Conservation (phyloP, 1,140 invertebrate species). For the Xylocopa sonorina region DNA sequence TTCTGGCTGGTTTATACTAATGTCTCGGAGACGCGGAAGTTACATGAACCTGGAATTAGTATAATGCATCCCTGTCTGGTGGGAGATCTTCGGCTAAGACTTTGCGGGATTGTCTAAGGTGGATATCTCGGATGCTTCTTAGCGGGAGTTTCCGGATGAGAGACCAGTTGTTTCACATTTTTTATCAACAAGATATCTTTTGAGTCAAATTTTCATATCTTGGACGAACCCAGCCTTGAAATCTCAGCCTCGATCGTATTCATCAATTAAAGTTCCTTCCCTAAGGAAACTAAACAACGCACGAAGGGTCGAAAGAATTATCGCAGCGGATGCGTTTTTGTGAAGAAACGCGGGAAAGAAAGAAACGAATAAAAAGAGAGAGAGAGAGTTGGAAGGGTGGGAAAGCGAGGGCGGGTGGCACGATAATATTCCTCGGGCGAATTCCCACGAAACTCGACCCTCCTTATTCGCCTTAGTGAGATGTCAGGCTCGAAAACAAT, state of each 20-base stretch:
- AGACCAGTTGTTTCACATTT: no score
- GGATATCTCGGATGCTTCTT: no score
- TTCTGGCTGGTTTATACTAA: conserved; percentile 56
- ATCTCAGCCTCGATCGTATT: no score
- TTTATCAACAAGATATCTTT: no score
- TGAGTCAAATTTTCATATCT: no score
- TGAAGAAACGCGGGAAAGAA: conserved; percentile 12
- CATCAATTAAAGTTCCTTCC: no score
- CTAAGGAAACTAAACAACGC: no score
- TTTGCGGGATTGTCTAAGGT: no score
- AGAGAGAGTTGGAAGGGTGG: neutral
- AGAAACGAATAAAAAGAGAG: neutral
- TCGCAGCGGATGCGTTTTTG: neutral
- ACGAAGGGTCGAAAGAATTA: conserved; percentile 10
- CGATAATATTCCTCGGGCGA: conserved; percentile 67
- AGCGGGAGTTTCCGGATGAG: no score
- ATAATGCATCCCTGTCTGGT: conserved; percentile 32
- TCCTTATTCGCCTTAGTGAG: conserved; percentile 62
- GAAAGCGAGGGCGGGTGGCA: conserved; percentile 13
- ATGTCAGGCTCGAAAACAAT: conserved; percentile 69
- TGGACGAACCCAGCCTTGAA: no score
- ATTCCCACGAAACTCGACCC: conserved; percentile 63
- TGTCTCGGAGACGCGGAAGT: conserved; percentile 44
- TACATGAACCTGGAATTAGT: conserved; percentile 58
- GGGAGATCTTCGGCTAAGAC: neutral